Conservation (phyloP, 2,888 invertebrate genomes). For the Lasius platythorax region DNA sequence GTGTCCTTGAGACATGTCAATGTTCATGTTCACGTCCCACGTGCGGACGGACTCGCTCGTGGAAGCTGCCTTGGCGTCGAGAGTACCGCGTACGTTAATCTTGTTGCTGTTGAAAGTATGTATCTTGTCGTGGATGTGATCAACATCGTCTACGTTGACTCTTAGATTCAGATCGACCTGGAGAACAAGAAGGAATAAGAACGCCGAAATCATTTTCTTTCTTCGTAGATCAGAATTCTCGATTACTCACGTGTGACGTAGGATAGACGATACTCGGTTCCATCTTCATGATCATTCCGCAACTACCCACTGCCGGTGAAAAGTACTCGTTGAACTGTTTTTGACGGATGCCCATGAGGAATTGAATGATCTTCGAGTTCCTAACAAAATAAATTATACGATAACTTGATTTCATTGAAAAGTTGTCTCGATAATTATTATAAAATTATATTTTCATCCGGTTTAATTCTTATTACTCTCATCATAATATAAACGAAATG, state of each 20-base stretch:
- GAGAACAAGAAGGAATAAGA: neutral
- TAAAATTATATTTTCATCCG: neutral
- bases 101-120: slow-evolving; percentile 57
- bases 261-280: slow-evolving; percentile 79
- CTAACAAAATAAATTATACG: slow-evolving; percentile 56
- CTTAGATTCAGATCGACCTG: slow-evolving; percentile 79
- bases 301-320: slow-evolving; percentile 77
- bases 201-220: neutral
- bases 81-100: slow-evolving; percentile 77
- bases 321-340: slow-evolving; percentile 68
- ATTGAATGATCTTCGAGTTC: slow-evolving; percentile 49
- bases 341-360: slow-evolving; percentile 71
- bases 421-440: neutral
- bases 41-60: slow-evolving; percentile 73
- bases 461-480: neutral
- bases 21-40: slow-evolving; percentile 82
- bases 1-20: slow-evolving; percentile 80
- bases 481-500: slow-evolving; percentile 1
- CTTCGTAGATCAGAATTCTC: neutral
- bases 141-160: slow-evolving; percentile 71
- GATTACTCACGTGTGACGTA: slow-evolving; percentile 77
- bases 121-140: slow-evolving; percentile 62
- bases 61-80: slow-evolving; percentile 78
- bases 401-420: neutral
- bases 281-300: slow-evolving; percentile 76